phyloP scores from a whole-genome alignment of 1,140 invertebrate species.

The Drosophila takahashii region DNA sequence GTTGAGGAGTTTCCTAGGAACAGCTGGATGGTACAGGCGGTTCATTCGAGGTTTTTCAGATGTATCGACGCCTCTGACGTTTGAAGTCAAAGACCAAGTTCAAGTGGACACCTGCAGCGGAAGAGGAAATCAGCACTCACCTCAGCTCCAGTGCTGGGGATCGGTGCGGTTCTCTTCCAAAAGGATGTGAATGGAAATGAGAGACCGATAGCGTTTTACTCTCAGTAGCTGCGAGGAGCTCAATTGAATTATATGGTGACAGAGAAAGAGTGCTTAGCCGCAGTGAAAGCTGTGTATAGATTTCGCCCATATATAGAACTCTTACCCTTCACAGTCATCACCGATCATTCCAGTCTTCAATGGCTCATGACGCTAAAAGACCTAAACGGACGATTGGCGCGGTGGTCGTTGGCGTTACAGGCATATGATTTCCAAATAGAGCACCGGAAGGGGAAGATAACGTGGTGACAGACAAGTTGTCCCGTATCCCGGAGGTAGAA shows the following conservation, averaged over 20 bases:
- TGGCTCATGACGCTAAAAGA: neutral
- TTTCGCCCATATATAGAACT: conserved; percentile 17
- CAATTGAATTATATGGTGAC: conserved; percentile 32
- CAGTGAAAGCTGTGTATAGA: neutral
- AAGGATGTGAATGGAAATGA: conserved; percentile 46
- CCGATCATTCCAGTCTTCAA: conserved; percentile 13
- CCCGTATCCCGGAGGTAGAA: too few species aligned
- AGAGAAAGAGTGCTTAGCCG: neutral
- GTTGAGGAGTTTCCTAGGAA: conserved; percentile 50
- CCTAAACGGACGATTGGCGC: neutral
- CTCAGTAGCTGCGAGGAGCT: conserved; percentile 32
- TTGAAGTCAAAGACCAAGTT: conserved; percentile 18
- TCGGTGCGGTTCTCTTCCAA: conserved; percentile 63
- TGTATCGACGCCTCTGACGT: conserved; percentile 19
- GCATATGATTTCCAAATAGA: neutral
- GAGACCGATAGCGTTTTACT: conserved; percentile 44
- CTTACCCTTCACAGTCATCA: conserved; percentile 9
- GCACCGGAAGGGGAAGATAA: neutral
- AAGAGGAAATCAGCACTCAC: conserved; percentile 1
- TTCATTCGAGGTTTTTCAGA: conserved; percentile 80
- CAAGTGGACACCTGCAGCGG: neutral
- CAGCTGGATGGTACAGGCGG: conserved; percentile 68
- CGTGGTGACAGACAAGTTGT: too few species aligned
- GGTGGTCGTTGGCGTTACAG: neutral
- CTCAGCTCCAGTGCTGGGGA: conserved; percentile 32